Percentiles rank a stretch among this genome's conserved stretches.
Conservation (phyloP, 2,113 vertebrate genomes). For the Pelodiscus sinensis region DNA sequence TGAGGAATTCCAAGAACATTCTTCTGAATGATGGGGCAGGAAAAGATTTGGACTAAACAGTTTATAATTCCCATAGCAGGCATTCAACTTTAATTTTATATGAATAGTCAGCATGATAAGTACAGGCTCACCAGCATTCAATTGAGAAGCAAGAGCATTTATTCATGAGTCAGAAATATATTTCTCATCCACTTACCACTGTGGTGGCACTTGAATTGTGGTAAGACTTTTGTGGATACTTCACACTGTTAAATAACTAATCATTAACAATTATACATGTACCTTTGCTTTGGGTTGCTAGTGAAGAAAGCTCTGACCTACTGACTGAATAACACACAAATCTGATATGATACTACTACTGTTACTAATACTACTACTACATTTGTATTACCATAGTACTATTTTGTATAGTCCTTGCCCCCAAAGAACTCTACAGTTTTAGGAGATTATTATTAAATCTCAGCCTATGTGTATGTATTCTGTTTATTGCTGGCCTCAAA, state of each 20-base stretch:
- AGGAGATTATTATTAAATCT: background rate
- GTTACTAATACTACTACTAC: too few relatives aligned
- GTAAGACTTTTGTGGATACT: background rate
- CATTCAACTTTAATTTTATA: background rate
- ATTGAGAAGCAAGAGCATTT: background rate
- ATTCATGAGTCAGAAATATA: background rate
- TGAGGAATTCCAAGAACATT: background rate
- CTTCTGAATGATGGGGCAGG: background rate
- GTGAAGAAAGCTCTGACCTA: background rate
- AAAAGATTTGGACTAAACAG: background rate
- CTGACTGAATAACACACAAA: background rate
- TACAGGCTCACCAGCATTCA: background rate
- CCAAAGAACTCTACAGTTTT: background rate
- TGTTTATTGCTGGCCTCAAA: background rate
- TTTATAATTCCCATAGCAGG: background rate
- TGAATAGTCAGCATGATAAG: background rate
- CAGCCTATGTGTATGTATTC: background rate
- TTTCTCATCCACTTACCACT: background rate
- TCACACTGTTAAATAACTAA: background rate
- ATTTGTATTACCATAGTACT: background rate
- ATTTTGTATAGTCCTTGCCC: background rate
- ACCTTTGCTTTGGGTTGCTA: background rate
- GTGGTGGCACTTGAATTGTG: background rate
- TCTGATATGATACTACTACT: background rate
- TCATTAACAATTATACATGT: background rate